A percentile compares a stretch with the other conserved stretches of the same genome.
These are phyloP conservation scores for Tympanuchus pallidicinctus DNA, from an alignment of 2,113 vertebrate genomes.

Conservation along the genomic window DNA sequence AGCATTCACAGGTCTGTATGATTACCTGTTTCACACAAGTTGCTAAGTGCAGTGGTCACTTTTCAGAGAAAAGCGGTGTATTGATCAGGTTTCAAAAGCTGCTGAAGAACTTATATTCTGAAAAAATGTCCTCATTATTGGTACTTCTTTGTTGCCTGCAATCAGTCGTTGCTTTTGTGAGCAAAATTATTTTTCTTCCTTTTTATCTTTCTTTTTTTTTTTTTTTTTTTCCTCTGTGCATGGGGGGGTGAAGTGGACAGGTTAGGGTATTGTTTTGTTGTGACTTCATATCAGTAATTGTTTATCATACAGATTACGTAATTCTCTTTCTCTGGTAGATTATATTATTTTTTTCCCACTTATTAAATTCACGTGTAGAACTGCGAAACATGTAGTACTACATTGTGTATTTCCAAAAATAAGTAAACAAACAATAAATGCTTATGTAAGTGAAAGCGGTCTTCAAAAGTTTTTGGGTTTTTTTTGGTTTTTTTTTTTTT, in stretches of 20 bases:
- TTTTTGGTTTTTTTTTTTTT: background rate
- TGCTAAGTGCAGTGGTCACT: background rate
- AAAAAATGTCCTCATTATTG: constrained; percentile 14
- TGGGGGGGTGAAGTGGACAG: rapidly evolving
- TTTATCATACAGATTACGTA: constrained; percentile 21
- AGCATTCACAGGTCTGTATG: background rate
- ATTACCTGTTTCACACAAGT: background rate
- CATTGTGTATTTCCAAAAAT: background rate
- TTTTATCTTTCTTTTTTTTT: background rate
- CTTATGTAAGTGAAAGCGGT: background rate
- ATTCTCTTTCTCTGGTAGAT: background rate
- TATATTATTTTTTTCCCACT: constrained; percentile 28
- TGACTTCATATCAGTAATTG: background rate
- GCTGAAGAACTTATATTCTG: constrained; percentile 22
- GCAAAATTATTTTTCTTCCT: constrained; percentile 1
- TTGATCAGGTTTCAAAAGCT: background rate
- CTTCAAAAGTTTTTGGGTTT: background rate
- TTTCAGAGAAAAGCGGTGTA: background rate
- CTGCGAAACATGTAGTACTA: background rate
- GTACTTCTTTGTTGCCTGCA: constrained; percentile 1
- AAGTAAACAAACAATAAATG: background rate
- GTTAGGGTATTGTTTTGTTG: background rate
- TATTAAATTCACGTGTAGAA: constrained; percentile 21
- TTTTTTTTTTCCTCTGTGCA: background rate
- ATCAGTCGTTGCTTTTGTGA: constrained; percentile 40